Conservation (phyloP, 2,888 invertebrate species). For the Apantesis nais region DNA sequence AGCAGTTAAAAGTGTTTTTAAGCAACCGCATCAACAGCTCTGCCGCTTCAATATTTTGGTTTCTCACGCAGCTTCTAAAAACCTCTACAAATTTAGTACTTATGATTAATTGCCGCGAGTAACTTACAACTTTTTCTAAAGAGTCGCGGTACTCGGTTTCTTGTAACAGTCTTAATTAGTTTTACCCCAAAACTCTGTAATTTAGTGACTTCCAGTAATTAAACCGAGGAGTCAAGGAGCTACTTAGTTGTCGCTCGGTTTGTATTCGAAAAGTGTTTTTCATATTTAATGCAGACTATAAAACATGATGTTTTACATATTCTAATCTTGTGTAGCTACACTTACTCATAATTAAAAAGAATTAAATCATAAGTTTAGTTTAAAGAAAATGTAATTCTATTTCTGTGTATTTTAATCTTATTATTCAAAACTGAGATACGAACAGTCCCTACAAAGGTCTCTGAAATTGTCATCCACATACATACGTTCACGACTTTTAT, state of each 20-base stretch:
- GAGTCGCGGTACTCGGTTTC: conserved; percentile 8
- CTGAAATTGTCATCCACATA: too few species aligned
- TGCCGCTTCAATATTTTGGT: not conserved
- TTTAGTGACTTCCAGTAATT: conserved; percentile 26
- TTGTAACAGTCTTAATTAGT: conserved; percentile 26
- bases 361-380: too few species aligned
- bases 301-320: too few species aligned
- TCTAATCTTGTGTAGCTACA: too few species aligned
- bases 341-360: too few species aligned
- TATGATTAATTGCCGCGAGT: conserved; percentile 21
- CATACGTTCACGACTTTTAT: too few species aligned
- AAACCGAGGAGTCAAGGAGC: conserved; percentile 18
- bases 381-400: too few species aligned
- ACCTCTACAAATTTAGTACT: conserved; percentile 16
- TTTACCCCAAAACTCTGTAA: conserved; percentile 27
- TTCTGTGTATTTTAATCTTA: too few species aligned
- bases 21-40: not conserved
- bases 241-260: conserved; percentile 11
- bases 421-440: too few species aligned
- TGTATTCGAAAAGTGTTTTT: not conserved
- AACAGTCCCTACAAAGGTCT: too few species aligned
- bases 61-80: conserved; percentile 5
- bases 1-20: not conserved
- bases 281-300: not conserved
- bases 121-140: conserved; percentile 21